Percentiles rank a stretch among this genome's conserved stretches.
phyloP scores from a whole-genome alignment of 2,888 invertebrate species.

The Orthosia gracilis region DNA sequence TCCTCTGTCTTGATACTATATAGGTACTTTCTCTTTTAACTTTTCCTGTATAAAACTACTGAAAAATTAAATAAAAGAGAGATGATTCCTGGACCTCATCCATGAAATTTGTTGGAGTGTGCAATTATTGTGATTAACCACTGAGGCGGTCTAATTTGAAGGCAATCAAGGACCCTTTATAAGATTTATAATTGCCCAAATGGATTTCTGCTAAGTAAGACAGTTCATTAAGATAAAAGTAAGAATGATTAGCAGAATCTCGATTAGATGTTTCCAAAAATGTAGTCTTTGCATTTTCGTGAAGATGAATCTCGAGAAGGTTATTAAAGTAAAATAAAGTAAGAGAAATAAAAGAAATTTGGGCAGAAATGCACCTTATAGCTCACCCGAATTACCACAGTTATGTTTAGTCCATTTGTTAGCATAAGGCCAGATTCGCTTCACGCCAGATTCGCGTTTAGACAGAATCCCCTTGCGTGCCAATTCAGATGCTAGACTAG shows the following conservation, averaged over 20 bases:
- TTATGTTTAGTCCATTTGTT: no score
- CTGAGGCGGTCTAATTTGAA: slow-evolving; percentile 34
- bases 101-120: slow-evolving; percentile 2
- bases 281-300: background rate
- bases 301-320: background rate
- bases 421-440: no score
- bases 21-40: no score
- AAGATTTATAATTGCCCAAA: slow-evolving; percentile 20
- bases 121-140: slow-evolving; percentile 28
- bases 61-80: background rate
- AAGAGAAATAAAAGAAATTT: no score
- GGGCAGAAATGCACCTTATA: no score
- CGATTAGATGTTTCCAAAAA: background rate
- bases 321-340: no score
- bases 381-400: no score
- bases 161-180: slow-evolving; percentile 27
- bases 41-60: no score
- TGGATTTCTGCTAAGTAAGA: slow-evolving; percentile 37
- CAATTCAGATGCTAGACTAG: no score
- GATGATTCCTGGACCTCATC: background rate
- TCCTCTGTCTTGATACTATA: no score
- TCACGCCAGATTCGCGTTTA: no score
- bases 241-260: slow-evolving; percentile 12
- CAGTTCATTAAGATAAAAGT: slow-evolving; percentile 36
- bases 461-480: no score